phyloP scores from a whole-genome alignment of 2,888 invertebrate genomes.

The Sphaerophoria taeniata region DNA sequence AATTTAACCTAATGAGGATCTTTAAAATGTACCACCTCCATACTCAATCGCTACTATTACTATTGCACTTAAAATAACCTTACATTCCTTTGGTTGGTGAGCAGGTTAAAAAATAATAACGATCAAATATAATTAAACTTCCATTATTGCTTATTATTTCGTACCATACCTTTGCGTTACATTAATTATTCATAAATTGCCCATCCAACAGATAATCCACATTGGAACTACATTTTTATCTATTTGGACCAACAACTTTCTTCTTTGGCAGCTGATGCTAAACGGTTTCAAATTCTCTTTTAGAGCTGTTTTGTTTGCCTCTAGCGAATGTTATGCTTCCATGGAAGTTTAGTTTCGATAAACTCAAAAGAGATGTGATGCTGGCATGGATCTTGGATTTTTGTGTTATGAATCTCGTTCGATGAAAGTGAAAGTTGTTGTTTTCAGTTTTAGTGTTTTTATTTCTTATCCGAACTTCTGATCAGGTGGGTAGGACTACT shows the following conservation, averaged over 20 bases:
- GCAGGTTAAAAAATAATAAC: no score
- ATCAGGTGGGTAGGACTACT: neutral
- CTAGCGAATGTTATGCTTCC: slow-evolving; percentile 27
- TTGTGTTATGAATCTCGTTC: slow-evolving; percentile 41
- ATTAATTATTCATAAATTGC: neutral
- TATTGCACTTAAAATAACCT: no score
- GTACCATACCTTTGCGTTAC: no score
- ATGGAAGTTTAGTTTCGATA: slow-evolving; percentile 2
- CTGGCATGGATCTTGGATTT: slow-evolving; percentile 37
- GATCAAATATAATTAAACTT: neutral
- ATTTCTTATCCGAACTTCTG: neutral
- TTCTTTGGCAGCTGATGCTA: slow-evolving; percentile 55
- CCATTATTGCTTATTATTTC: no score
- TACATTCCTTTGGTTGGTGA: no score
- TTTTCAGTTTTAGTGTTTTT: neutral
- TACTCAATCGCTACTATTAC: no score
- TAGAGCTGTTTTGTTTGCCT: no score
- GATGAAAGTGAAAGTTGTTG: slow-evolving; percentile 70
- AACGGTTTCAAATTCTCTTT: neutral
- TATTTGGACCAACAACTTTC: slow-evolving; percentile 59
- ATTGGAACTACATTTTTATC: slow-evolving; percentile 43
- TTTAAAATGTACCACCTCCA: no score
- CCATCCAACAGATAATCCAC: slow-evolving; percentile 1
- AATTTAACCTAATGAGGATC: no score
- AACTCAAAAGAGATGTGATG: slow-evolving; percentile 19